Conservation (phyloP, 2,888 invertebrate species). For the Yponomeuta plumbellus region DNA sequence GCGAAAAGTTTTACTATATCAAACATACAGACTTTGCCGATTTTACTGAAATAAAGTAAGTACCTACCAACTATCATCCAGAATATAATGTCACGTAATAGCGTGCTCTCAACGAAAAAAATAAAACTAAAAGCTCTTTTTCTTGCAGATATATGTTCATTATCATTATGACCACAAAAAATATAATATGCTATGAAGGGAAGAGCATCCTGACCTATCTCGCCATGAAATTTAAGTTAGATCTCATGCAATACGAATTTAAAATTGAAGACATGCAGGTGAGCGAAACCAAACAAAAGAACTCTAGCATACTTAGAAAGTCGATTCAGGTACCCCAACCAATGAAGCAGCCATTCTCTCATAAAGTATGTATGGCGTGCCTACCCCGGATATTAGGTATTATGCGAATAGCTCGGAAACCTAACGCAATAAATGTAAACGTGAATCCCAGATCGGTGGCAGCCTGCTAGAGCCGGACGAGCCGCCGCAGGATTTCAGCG, state of each 20-base stretch:
- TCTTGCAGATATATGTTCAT: conserved; percentile 36
- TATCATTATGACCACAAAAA: conserved; percentile 35
- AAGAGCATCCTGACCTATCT: conserved; percentile 52
- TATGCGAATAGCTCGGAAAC: no score
- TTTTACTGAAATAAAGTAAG: background rate
- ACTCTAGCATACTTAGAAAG: no score
- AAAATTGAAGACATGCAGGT: conserved; percentile 49
- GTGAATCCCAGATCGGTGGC: conserved; percentile 48
- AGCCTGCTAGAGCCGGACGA: conserved; percentile 61
- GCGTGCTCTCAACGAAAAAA: no score
- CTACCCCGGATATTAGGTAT: no score
- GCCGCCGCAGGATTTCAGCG: conserved; percentile 50
- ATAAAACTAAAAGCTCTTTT: background rate
- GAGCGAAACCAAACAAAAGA: conserved; percentile 16
- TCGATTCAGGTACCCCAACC: no score
- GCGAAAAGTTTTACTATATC: conserved; percentile 41
- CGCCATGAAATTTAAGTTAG: conserved; percentile 34
- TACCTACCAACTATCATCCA: background rate
- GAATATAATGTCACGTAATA: no score
- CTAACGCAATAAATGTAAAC: no score
- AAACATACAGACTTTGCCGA: conserved; percentile 23
- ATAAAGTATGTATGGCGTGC: no score
- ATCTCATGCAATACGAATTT: conserved; percentile 28
- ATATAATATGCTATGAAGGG: conserved; percentile 55
- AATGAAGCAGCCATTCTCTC: background rate